Base-by-base conservation (phyloP, 2,888 invertebrate species). In the Nyleta sp. region DNA sequence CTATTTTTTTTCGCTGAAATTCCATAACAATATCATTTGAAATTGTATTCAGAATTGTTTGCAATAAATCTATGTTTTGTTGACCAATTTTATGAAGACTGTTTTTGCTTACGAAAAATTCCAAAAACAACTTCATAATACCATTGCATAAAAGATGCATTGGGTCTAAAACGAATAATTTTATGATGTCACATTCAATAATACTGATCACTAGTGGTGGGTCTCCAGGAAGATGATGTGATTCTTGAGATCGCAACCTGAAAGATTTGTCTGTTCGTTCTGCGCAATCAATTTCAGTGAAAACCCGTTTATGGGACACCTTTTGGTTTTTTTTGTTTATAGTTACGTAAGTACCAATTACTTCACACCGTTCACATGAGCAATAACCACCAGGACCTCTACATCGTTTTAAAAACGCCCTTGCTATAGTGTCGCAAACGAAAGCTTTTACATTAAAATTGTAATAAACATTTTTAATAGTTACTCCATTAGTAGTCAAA, bases 1-100 rank as follows among this genome's bases (percentile, higher is more conserved):
- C 80, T 18, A 80, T 78, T n/a, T 53, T 52, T 11, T 74, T 81
- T 15, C 82, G 48, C 70, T 83, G 80, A 60, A 84, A 84, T 57
- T 83, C 84, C 7, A 35, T 13, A 33, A 50, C 35, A n/a, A 50
- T 50, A 10, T 59, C 50, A 1, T 46, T 17, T 33, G 48, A 55
- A 64, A 50, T 53, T 52, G 17, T 15, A 31, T 52, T 20, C 7
- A 59, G 33, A n/a, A 11, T 2, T 8, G 1, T 8, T 38, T 55
- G 53, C 31, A 68, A 68, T 17, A 53, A 17, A 28, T 53, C 31
- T 20, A 42, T 22, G 10, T 59, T 50, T 17, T 15, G 8, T 20
- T 15, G 11, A 24, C 57, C 15, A 60, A 60, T 50, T 18, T 46
- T 44, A 5, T n/a, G 8, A 28, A 10, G 17, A 31, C 31, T 28